These are phyloP conservation scores for Pipistrellus pipistrellus DNA, from an alignment of 2,797 vertebrate genomes.

Conservation along the genomic window DNA sequence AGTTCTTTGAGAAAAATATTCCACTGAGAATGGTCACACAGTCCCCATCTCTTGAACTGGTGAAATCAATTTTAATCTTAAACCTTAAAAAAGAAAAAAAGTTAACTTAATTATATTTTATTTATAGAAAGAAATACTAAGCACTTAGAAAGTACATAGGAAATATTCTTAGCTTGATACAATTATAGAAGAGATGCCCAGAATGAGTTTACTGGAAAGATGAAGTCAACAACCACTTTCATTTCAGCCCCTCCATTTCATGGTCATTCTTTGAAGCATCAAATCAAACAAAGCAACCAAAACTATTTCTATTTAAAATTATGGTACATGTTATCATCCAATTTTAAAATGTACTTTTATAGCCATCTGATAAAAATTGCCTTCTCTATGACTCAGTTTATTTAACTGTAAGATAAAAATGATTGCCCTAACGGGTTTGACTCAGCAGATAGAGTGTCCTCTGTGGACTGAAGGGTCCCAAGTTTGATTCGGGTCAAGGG, in stretches of 20 bases:
- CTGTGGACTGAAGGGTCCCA: too few species aligned
- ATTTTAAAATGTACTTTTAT: not conserved
- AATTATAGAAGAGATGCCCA: not conserved
- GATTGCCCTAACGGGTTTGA: not conserved
- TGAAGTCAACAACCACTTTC: not conserved
- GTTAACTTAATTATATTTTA: not conserved
- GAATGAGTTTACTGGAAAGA: not conserved
- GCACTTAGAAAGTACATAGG: not conserved
- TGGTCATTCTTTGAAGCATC: not conserved
- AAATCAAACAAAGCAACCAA: not conserved
- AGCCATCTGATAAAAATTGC: not conserved
- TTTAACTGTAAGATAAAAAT: conserved; percentile 15
- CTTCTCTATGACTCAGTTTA: not conserved
- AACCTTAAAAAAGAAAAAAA: conserved; percentile 72
- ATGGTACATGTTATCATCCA: not conserved
- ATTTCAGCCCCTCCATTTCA: not conserved
- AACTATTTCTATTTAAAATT: conserved; percentile 2
- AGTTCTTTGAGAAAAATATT: conserved; percentile 81
- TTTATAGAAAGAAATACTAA: conserved; percentile 6
- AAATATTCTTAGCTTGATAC: not conserved
- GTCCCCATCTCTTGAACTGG: conserved; percentile 65
- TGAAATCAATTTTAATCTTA: conserved; percentile 73
- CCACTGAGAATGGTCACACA: conserved; percentile 81
- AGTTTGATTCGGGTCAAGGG: too few species aligned
- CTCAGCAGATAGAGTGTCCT: too few species aligned